phyloP scores from a whole-genome alignment of 2,888 invertebrate genomes.

The Dromius quadrimaculatus region DNA sequence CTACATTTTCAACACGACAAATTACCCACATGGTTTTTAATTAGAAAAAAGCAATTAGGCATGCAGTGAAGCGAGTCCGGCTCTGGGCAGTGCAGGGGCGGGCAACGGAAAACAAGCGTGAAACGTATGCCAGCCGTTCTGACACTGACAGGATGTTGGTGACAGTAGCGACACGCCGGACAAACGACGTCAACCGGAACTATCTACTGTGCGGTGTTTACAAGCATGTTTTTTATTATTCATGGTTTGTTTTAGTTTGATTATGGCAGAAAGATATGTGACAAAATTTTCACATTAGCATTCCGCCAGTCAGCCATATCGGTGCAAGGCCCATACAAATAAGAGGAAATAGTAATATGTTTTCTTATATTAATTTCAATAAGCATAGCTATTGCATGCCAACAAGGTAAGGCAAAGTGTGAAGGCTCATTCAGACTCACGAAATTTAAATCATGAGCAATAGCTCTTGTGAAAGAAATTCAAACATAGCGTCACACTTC shows the following conservation, averaged over 20 bases:
- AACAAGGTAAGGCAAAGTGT: too few species aligned
- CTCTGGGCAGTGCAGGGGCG: neutral
- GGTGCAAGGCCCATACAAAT: too few species aligned
- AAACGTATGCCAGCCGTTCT: conserved; percentile 30
- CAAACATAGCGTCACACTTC: too few species aligned
- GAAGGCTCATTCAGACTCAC: too few species aligned
- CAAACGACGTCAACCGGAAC: conserved; percentile 4
- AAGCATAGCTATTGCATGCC: too few species aligned
- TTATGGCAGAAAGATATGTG: neutral
- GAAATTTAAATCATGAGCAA: too few species aligned
- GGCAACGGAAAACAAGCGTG: conserved; percentile 23
- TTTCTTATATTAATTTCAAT: too few species aligned
- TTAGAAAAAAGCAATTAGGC: conserved; percentile 33
- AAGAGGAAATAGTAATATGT: too few species aligned
- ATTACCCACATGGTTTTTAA: conserved; percentile 24
- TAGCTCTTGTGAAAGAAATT: too few species aligned
- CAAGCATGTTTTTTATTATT: neutral
- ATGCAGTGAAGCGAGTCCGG: conserved; percentile 12
- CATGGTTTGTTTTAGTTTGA: neutral
- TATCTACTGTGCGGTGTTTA: conserved; percentile 1
- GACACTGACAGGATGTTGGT: conserved; percentile 34
- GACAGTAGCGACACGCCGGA: conserved; percentile 12
- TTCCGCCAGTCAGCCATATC: too few species aligned
- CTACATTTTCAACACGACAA: conserved; percentile 1
- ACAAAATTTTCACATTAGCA: too few species aligned